Evolutionary conservation across 2,888 invertebrate species (phyloP).

Genomic region (Gymnoscelis rufifasciata): DNA sequence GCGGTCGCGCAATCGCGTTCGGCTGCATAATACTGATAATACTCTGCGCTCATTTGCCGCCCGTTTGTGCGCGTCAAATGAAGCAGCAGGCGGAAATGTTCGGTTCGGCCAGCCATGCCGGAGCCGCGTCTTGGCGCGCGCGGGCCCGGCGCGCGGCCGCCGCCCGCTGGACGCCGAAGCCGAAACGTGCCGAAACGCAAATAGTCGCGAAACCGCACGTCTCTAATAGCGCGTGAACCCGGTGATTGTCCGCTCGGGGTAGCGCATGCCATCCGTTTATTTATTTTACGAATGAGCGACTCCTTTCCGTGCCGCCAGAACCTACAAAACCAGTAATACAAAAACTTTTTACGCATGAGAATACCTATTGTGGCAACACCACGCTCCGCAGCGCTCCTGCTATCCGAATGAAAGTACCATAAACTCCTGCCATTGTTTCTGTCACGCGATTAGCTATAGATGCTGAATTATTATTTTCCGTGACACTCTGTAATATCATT

Average conservation of each 20-base stretch:
- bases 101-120: constrained; percentile 39
- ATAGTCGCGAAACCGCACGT: constrained; percentile 46
- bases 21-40: constrained; percentile 64
- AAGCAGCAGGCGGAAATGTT: constrained; percentile 53
- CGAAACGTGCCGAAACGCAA: constrained; percentile 43
- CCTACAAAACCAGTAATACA: constrained; percentile 14
- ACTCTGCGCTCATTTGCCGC: constrained; percentile 59
- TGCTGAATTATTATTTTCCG: constrained; percentile 18
- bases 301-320: constrained; percentile 32
- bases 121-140: constrained; percentile 34
- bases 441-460: constrained; percentile 23
- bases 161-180: constrained; percentile 31
- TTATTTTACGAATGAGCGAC: constrained; percentile 45
- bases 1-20: constrained; percentile 43
- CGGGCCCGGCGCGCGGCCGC: constrained; percentile 27
- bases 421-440: constrained; percentile 12
- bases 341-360: constrained; percentile 18
- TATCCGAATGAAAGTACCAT: constrained; percentile 6
- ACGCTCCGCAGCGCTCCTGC: constrained; percentile 4
- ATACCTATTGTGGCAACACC: constrained; percentile 5
- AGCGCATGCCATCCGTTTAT: constrained; percentile 38
- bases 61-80: constrained; percentile 68
- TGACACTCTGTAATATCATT: constrained; percentile 21
- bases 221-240: constrained; percentile 63
- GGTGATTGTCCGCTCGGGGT: constrained; percentile 51